Conservation (phyloP, 1,140 invertebrate species). For the Vanessa tameamea region DNA sequence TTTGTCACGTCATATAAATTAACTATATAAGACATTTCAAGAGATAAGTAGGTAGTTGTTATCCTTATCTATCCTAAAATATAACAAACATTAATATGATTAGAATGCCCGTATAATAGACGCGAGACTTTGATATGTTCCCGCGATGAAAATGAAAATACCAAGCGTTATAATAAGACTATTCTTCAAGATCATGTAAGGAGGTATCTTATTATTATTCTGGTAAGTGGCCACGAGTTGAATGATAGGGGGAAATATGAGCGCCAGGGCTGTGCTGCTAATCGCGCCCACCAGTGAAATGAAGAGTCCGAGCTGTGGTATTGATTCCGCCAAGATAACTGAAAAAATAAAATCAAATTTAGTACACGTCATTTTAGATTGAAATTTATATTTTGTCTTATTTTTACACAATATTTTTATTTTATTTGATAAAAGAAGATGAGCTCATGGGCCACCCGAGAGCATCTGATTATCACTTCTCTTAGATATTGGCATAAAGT, state of each 20-base stretch:
- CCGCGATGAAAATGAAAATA: conserved; percentile 85
- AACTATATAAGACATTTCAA: not conserved
- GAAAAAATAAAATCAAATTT: conserved; percentile 54
- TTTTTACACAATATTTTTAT: too few relatives aligned
- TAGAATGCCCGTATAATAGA: conserved; percentile 82
- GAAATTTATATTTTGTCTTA: too few relatives aligned
- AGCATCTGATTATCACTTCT: too few relatives aligned
- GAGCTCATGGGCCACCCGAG: too few relatives aligned
- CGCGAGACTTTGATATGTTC: conserved; percentile 86
- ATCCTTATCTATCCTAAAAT: not conserved
- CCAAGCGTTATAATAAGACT: conserved; percentile 85
- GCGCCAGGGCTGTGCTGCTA: conserved; percentile 91
- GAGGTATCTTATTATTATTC: conserved; percentile 61
- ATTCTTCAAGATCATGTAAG: conserved; percentile 82
- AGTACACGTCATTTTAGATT: not conserved
- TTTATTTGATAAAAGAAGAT: too few relatives aligned
- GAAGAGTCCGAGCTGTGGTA: conserved; percentile 92
- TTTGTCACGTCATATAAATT: not conserved
- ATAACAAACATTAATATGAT: not conserved
- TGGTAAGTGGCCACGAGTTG: conserved; percentile 85
- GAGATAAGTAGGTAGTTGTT: not conserved
- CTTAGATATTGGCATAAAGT: too few relatives aligned
- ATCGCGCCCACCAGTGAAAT: conserved; percentile 95
- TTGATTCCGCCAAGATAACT: conserved; percentile 90
- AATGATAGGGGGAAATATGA: conserved; percentile 94